Base-by-base conservation (phyloP, 2,888 invertebrate species). In the Branchinecta sandiegonensis region DNA sequence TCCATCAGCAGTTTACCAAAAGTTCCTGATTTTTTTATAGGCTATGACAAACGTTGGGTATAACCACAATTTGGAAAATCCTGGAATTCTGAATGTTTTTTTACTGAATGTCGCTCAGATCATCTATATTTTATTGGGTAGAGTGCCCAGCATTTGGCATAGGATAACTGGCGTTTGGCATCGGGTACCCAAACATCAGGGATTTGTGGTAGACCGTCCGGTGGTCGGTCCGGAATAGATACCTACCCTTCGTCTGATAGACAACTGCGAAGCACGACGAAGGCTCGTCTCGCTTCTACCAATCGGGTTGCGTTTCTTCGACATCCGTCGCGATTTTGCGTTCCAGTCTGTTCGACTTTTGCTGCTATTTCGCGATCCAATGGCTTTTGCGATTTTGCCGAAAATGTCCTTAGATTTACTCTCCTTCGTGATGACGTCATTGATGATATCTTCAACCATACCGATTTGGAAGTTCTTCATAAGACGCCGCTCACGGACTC, bases 381-480 rank as follows among this genome's bases (percentile, higher is more conserved):
- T 87, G 7, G 87, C 90, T 73, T 85, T 86, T 0, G 90, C 91
- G 68, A 92, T 85, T 73, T 90, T 88, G 69, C 86, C 84, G 78
- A 92, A 92, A 0, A 92, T 87, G 76, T 90, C 90, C 11, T 70
- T 69, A 0, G 86, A 83, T 23, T 84, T 84, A 71, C 84, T 85
- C 37, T 85, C 85, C n/a, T 78, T 80, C 1, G 82, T 82, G 70
- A 86, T 83, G 66, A 86, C 87, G 72, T 89, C 88, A 72, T 84
- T 86, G 46, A 88, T 85, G 48, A 90, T 83, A 6, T 87, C 89
- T 76, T 91, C 90, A 0, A 91, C 90, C 68, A 89, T 86, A 12
- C 91, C 91, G 72, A 92, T 91, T 76, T 90, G 90, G 84, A 92
- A 92, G 79, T 92, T 91, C 77, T 90, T 91, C 68, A 90, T 81